phyloP scores from a whole-genome alignment of 2,888 invertebrate genomes.

The Nasonovia ribisnigri region DNA sequence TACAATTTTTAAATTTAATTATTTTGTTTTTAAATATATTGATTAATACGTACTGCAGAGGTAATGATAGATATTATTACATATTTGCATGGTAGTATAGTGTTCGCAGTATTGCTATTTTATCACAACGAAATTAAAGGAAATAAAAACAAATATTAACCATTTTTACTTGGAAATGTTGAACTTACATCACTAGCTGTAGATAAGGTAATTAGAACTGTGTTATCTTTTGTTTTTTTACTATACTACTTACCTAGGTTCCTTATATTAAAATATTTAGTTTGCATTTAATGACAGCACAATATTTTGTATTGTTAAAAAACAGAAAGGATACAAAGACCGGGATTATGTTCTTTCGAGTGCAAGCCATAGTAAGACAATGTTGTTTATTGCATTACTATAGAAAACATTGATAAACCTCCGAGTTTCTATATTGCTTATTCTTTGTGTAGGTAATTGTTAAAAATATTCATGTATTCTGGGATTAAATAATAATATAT shows the following conservation, averaged over 20 bases:
- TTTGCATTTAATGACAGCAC: conserved; percentile 9
- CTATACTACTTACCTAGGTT: no score
- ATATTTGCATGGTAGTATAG: no score
- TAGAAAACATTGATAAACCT: background rate
- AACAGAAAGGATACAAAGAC: no score
- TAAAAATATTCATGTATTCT: background rate
- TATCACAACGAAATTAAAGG: no score
- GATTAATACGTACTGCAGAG: no score
- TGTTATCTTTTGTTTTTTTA: background rate
- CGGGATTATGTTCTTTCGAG: background rate
- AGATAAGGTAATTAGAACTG: background rate
- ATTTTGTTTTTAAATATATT: no score
- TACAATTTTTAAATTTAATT: no score
- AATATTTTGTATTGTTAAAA: background rate
- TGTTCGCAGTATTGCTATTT: no score
- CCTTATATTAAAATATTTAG: background rate
- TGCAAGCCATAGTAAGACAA: background rate
- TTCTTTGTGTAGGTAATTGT: background rate
- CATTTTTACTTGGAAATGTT: no score
- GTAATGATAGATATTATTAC: no score
- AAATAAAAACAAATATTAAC: no score
- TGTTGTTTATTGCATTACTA: background rate
- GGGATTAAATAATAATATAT: background rate
- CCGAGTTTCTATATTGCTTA: background rate
- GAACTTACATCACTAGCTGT: no score